Conservation (phyloP, 2,797 vertebrate genomes). For the Anguilla marmorata region DNA sequence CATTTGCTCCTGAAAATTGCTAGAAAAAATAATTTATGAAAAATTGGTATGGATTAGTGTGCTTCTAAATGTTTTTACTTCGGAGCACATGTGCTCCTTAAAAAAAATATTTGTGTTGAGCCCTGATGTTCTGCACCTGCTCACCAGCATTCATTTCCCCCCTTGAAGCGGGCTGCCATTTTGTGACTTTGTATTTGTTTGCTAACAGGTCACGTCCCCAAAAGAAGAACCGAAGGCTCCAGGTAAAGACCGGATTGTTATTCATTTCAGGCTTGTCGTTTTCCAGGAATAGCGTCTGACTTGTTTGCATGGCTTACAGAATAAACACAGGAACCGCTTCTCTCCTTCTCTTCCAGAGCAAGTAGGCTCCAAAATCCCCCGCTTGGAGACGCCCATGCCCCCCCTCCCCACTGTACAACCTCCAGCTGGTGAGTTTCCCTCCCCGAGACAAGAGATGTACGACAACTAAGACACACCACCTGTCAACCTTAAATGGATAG, state of each 20-base stretch:
- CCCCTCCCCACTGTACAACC: constrained; percentile 86
- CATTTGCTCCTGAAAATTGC: background rate
- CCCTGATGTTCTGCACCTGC: background rate
- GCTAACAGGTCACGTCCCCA: constrained; percentile 80
- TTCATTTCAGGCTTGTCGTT: background rate
- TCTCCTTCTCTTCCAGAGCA: constrained; percentile 75
- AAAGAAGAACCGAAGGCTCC: constrained; percentile 90
- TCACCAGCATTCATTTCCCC: too few relatives aligned
- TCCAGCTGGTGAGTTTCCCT: constrained; percentile 77
- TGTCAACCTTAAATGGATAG: background rate
- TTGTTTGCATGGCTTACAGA: background rate
- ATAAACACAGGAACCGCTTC: background rate
- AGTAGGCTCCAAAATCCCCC: constrained; percentile 87
- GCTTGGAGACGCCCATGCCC: constrained; percentile 89
- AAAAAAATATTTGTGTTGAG: background rate
- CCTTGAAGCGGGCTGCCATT: background rate
- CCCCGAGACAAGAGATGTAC: background rate
- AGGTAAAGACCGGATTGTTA: constrained; percentile 68
- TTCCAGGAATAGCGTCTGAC: background rate
- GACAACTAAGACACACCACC: background rate
- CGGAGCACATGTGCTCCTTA: too few relatives aligned
- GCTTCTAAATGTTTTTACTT: background rate
- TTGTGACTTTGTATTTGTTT: constrained; percentile 25
- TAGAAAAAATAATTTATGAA: background rate
- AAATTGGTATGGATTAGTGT: background rate